Conservation (phyloP, 2,888 invertebrate genomes). For the Panopea generosa region DNA sequence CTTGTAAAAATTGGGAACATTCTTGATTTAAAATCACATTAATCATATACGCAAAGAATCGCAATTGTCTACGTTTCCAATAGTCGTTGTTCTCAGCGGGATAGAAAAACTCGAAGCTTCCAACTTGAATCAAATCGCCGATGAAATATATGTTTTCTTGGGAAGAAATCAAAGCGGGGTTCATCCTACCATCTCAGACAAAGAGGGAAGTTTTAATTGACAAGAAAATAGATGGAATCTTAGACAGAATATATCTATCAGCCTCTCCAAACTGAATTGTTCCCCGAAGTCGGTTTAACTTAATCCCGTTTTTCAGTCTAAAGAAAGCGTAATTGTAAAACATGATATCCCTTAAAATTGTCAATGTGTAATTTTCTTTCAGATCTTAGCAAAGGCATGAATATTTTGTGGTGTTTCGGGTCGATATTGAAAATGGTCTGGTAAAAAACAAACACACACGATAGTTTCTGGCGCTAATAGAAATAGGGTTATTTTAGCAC, state of each 20-base stretch:
- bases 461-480: conserved; percentile 8
- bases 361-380: conserved; percentile 52
- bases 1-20: background rate
- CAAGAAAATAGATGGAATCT: conserved; percentile 63
- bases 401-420: conserved; percentile 35
- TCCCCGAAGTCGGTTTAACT: conserved; percentile 58
- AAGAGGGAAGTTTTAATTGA: conserved; percentile 63
- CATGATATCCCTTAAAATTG: conserved; percentile 48
- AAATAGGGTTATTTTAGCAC: conserved; percentile 6
- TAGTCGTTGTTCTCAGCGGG: conserved; percentile 54
- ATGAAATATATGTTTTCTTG: conserved; percentile 61
- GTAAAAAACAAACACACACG: conserved; percentile 22
- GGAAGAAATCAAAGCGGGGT: conserved; percentile 60
- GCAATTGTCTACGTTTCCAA: conserved; percentile 60
- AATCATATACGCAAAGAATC: conserved; percentile 54
- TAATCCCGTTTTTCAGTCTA: conserved; percentile 47
- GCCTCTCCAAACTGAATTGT: conserved; percentile 53
- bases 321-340: conserved; percentile 58
- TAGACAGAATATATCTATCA: conserved; percentile 64
- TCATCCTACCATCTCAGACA: conserved; percentile 62
- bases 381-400: conserved; percentile 28
- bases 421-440: conserved; percentile 14
- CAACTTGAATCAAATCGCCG: conserved; percentile 54
- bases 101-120: conserved; percentile 51
- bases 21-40: conserved; percentile 58